Evolutionary conservation across 2,888 invertebrate species (phyloP).

Genomic region (Pharmacophagus antenor): DNA sequence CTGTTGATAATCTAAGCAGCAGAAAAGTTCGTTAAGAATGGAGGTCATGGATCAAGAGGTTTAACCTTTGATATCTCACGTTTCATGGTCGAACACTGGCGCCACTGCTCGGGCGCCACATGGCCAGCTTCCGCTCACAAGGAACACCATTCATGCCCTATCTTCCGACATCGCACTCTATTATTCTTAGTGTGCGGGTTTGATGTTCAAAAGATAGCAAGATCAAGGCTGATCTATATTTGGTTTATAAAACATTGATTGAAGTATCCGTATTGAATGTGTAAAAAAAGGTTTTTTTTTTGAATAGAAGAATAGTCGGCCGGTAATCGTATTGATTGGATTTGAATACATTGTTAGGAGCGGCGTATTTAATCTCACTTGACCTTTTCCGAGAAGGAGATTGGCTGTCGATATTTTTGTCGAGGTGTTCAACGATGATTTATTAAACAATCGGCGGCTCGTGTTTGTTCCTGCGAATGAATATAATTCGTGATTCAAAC

Average conservation of each 20-base stretch:
- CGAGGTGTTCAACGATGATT: slow-evolving; percentile 36
- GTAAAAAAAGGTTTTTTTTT: slow-evolving; percentile 21
- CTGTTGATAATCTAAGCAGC: slow-evolving; percentile 15
- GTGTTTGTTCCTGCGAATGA: slow-evolving; percentile 16
- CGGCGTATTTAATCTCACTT: slow-evolving; percentile 48
- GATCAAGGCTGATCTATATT: slow-evolving; percentile 49
- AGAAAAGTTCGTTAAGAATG: slow-evolving; percentile 47
- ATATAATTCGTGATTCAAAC: slow-evolving; percentile 31
- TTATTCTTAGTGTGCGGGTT: slow-evolving; percentile 38
- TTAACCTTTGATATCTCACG: slow-evolving; percentile 60
- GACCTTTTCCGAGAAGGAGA: slow-evolving; percentile 50
- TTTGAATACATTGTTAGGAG: slow-evolving; percentile 47
- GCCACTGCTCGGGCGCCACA: slow-evolving; percentile 56
- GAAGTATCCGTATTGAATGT: slow-evolving; percentile 16
- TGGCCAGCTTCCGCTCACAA: slow-evolving; percentile 54
- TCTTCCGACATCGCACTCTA: slow-evolving; percentile 49
- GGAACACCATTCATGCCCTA: slow-evolving; percentile 55
- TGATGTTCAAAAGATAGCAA: slow-evolving; percentile 48
- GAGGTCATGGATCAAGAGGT: slow-evolving; percentile 65
- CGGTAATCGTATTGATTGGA: slow-evolving; percentile 32
- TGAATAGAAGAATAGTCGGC: slow-evolving; percentile 11
- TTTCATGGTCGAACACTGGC: slow-evolving; percentile 62
- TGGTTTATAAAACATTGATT: slow-evolving; percentile 11
- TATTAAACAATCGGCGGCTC: slow-evolving; percentile 38
- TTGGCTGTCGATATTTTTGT: slow-evolving; percentile 43